Evolutionary conservation across 2,113 vertebrate genomes (phyloP).

Genomic region (Patagioenas fasciata): DNA sequence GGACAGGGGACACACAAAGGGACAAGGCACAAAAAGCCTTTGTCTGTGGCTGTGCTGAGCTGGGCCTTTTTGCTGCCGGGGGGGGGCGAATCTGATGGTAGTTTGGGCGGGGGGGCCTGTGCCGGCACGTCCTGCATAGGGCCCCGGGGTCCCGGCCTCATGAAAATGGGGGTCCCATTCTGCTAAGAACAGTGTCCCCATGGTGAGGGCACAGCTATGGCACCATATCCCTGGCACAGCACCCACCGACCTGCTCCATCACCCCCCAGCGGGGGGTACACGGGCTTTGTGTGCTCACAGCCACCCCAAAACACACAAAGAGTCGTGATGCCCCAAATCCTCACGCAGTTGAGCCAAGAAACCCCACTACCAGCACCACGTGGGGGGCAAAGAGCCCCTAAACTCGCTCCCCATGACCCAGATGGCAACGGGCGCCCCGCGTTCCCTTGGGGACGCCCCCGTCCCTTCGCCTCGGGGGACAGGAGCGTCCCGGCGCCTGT

Average conservation of each 20-base stretch:
- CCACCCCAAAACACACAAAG: not conserved
- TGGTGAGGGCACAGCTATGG: fast-evolving
- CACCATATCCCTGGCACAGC: fast-evolving
- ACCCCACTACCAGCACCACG: fast-evolving
- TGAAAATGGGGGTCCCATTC: not conserved
- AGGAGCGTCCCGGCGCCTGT: not conserved
- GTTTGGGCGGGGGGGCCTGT: not conserved
- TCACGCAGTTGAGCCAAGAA: fast-evolving
- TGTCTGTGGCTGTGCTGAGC: slow-evolving; percentile 34
- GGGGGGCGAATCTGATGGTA: not conserved
- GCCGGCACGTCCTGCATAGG: not conserved
- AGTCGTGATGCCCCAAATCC: fast-evolving
- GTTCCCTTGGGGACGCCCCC: not conserved
- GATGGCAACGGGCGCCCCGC: not conserved
- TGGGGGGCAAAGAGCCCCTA: not conserved
- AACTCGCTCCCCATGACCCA: not conserved
- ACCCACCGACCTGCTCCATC: not conserved
- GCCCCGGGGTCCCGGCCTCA: not conserved
- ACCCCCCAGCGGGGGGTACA: fast-evolving
- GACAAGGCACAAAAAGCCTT: slow-evolving; percentile 54
- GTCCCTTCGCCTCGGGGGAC: not conserved
- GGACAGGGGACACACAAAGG: slow-evolving; percentile 33
- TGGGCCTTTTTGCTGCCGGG: not conserved
- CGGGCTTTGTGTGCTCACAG: fast-evolving
- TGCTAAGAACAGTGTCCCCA: fast-evolving